A percentile compares a stretch with the other conserved stretches of the same genome.
Evolutionary conservation across 1,140 invertebrate genomes (phyloP).

Genomic region (Drosophila persimilis): DNA sequence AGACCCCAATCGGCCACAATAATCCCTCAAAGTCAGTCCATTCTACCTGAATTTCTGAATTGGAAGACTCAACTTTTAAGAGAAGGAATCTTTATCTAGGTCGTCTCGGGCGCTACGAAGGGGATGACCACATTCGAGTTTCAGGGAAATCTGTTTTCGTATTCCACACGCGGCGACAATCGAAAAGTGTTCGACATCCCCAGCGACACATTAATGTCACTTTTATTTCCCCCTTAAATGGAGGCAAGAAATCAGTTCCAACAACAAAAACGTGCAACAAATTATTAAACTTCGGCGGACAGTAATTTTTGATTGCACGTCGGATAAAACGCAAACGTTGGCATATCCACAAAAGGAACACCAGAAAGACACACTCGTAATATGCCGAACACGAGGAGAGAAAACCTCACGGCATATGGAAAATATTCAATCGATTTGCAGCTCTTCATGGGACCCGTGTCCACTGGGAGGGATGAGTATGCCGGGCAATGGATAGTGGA

Average conservation of each 20-base stretch:
- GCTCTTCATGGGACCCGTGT: background rate
- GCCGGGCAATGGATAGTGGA: no score
- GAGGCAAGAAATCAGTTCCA: conserved; percentile 10
- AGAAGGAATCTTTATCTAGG: no score
- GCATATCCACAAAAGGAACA: conserved; percentile 37
- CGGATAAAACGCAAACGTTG: conserved; percentile 59
- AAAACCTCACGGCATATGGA: conserved; percentile 30
- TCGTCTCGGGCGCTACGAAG: no score
- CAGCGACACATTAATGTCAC: conserved; percentile 38
- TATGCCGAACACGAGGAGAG: conserved; percentile 34
- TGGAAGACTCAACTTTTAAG: no score
- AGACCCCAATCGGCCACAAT: no score
- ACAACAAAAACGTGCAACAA: conserved; percentile 52
- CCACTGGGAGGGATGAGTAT: background rate
- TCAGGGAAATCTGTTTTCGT: conserved; percentile 2
- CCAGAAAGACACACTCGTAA: conserved; percentile 18
- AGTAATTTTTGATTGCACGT: conserved; percentile 5
- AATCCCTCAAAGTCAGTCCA: no score
- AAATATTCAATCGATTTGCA: conserved; percentile 37
- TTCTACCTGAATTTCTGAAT: no score
- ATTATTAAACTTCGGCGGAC: conserved; percentile 29
- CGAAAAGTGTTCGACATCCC: conserved; percentile 20
- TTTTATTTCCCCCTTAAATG: conserved; percentile 6
- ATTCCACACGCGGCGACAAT: background rate
- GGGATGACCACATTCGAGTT: no score